Evolutionary conservation across 2,113 vertebrate species (phyloP).

Genomic region (Turdus rufiventris): DNA sequence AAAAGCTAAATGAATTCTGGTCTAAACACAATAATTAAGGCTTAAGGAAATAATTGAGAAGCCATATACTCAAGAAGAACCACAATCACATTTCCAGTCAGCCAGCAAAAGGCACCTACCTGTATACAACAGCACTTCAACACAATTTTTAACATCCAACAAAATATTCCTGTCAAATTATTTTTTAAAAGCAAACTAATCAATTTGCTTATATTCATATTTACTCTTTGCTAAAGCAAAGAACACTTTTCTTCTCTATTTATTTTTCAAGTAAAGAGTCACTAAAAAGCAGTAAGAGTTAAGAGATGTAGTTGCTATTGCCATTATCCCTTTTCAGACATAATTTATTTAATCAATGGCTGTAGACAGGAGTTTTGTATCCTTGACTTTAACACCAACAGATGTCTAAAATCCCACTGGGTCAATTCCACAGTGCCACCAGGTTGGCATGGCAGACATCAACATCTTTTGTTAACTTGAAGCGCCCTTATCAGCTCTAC

Average conservation of each 20-base stretch:
- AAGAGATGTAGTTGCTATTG: not conserved
- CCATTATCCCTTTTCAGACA: not conserved
- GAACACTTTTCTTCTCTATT: not conserved
- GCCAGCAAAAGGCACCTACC: not conserved
- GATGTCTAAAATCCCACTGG: not conserved
- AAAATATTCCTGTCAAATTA: not conserved
- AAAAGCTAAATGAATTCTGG: not conserved
- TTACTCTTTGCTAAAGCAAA: not conserved
- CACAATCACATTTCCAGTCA: not conserved
- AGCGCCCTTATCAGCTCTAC: not conserved
- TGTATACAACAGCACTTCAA: not conserved
- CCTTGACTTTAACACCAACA: not conserved
- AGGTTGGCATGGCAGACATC: not conserved
- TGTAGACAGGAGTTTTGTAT: not conserved
- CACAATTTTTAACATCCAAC: not conserved
- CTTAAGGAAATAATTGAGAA: not conserved
- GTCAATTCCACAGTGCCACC: not conserved
- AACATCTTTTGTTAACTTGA: not conserved
- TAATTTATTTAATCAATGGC: accelerated
- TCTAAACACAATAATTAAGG: not conserved
- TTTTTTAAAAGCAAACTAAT: not conserved
- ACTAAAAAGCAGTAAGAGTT: not conserved
- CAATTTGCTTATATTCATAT: not conserved
- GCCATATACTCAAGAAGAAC: not conserved
- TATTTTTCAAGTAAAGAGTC: not conserved